Conservation (phyloP, 2,888 invertebrate species). For the Nomada lathburiana region DNA sequence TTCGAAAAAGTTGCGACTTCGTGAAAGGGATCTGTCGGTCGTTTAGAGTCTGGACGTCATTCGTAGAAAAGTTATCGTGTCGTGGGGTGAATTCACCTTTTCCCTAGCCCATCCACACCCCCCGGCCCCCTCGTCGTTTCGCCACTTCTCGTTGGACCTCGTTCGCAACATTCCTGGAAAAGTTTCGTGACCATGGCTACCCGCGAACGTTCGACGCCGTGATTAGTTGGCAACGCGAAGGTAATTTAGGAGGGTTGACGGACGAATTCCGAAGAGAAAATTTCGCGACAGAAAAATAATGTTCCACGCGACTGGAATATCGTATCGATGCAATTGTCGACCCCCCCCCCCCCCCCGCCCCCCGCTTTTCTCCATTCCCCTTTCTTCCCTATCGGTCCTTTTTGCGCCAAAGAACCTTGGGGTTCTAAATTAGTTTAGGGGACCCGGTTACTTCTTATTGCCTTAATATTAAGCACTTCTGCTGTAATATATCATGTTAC, state of each 20-base stretch:
- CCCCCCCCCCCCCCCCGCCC: background rate
- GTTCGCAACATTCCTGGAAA: slow-evolving; percentile 45
- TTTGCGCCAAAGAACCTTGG: background rate
- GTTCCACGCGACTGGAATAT: slow-evolving; percentile 38
- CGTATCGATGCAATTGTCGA: slow-evolving; percentile 30
- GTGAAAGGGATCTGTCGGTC: slow-evolving; percentile 55
- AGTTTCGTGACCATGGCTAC: slow-evolving; percentile 33
- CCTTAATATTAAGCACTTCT: background rate
- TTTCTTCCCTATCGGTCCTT: too few relatives aligned
- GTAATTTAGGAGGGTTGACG: slow-evolving; percentile 57
- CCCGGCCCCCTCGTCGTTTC: background rate
- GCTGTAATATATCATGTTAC: slow-evolving; percentile 8
- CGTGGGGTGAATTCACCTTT: slow-evolving; percentile 12
- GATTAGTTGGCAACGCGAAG: slow-evolving; percentile 55
- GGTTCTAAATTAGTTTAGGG: background rate
- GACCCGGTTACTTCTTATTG: background rate
- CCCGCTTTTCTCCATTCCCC: background rate
- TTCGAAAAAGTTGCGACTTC: slow-evolving; percentile 48
- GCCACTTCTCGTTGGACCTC: slow-evolving; percentile 11
- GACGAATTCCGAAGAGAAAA: slow-evolving; percentile 38
- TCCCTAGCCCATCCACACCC: too few relatives aligned
- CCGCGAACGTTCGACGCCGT: slow-evolving; percentile 54
- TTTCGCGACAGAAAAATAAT: slow-evolving; percentile 40
- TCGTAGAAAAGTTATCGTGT: slow-evolving; percentile 26
- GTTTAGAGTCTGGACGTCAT: slow-evolving; percentile 43